phyloP scores from a whole-genome alignment of 2,113 vertebrate genomes.

The Percina caprodes region DNA sequence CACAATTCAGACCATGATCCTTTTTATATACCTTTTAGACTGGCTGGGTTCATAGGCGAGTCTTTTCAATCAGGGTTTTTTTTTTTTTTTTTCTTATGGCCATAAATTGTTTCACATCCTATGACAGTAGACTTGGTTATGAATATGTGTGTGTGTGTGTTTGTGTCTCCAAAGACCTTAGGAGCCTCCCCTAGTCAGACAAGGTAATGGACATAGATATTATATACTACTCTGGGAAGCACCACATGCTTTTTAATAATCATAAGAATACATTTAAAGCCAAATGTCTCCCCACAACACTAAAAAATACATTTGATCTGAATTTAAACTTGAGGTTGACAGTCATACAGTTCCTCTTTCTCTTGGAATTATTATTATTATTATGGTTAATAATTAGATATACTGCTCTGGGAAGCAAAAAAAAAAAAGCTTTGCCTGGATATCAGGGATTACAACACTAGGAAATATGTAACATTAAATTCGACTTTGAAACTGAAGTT shows the following conservation, averaged over 20 bases:
- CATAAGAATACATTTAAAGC: constrained; percentile 25
- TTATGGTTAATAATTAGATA: constrained; percentile 9
- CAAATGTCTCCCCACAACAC: background rate
- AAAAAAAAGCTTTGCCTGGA: background rate
- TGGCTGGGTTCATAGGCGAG: constrained; percentile 58
- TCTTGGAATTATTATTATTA: background rate
- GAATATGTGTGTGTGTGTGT: constrained; percentile 48
- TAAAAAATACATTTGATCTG: background rate
- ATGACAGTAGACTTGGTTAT: constrained; percentile 70
- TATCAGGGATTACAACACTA: background rate
- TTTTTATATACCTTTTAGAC: constrained; percentile 66
- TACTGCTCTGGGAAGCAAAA: constrained; percentile 17
- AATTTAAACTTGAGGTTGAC: background rate
- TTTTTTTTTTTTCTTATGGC: constrained; percentile 31
- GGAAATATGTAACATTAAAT: constrained; percentile 1
- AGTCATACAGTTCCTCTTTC: background rate
- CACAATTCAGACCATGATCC: constrained; percentile 69
- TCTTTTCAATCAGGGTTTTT: constrained; percentile 66
- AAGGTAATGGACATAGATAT: constrained; percentile 63
- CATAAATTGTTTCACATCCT: constrained; percentile 76
- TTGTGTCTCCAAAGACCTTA: constrained; percentile 35
- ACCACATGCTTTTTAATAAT: constrained; percentile 58
- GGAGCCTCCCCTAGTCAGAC: constrained; percentile 59
- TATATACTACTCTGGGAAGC: constrained; percentile 55
- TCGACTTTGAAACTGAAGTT: background rate